A percentile compares a stretch with the other conserved stretches of the same genome.
These are phyloP conservation scores for Laterallus jamaicensis DNA, from an alignment of 2,113 vertebrate species.

Conservation along the genomic window DNA sequence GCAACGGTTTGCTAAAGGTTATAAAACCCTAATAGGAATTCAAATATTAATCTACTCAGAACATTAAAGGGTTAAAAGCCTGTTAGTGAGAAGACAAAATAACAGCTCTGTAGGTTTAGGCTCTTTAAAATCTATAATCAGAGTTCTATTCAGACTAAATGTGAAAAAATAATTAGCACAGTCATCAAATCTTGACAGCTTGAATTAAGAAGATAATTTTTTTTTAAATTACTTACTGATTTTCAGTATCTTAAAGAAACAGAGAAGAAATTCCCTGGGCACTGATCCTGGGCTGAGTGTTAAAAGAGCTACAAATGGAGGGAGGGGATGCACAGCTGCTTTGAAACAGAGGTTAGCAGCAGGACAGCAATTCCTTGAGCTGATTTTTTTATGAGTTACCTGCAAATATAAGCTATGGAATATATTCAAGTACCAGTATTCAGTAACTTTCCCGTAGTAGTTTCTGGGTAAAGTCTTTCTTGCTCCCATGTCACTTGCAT, in stretches of 20 bases:
- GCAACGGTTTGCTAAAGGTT: background rate
- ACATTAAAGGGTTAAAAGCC: background rate
- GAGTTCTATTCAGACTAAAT: constrained; percentile 17
- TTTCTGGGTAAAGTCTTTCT: background rate
- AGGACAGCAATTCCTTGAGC: background rate
- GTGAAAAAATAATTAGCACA: constrained; percentile 19
- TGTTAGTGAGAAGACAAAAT: background rate
- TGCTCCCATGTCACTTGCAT: background rate
- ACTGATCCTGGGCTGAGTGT: background rate
- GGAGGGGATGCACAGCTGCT: background rate
- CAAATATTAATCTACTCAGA: background rate
- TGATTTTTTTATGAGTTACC: background rate
- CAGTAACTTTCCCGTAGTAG: background rate
- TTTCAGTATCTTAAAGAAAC: constrained; percentile 22
- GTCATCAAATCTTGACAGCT: constrained; percentile 34
- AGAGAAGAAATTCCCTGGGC: background rate
- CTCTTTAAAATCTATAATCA: background rate
- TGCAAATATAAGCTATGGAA: background rate
- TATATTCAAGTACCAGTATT: background rate
- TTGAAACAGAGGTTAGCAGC: background rate
- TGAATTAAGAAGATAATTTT: background rate
- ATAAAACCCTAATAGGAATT: background rate
- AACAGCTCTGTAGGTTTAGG: background rate
- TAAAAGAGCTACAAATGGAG: background rate
- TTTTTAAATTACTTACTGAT: background rate